phyloP scores from a whole-genome alignment of 2,888 invertebrate species.

The Platycnemis pennipes region DNA sequence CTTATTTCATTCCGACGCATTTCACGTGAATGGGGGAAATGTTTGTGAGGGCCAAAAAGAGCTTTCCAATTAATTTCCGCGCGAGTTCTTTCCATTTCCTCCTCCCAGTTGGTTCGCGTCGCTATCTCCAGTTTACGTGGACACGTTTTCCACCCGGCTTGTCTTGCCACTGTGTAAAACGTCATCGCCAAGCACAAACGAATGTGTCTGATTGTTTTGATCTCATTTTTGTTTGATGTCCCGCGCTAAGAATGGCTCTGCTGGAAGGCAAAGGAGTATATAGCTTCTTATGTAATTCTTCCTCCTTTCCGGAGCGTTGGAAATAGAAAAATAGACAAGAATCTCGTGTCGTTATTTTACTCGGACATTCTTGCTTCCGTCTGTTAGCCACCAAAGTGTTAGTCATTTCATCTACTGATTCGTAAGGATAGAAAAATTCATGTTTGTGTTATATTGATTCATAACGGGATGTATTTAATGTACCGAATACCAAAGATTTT shows the following conservation, averaged over 20 bases:
- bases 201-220: background rate
- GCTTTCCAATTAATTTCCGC: slow-evolving; percentile 28
- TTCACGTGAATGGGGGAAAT: background rate
- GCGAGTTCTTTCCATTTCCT: slow-evolving; percentile 18
- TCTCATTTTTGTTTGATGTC: background rate
- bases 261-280: background rate
- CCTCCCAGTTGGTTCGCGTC: background rate
- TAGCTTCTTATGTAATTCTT: too few species aligned
- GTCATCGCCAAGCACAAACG: background rate
- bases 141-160: background rate
- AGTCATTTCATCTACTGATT: too few species aligned
- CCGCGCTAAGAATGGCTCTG: background rate
- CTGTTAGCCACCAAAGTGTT: too few species aligned
- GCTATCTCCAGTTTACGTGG: background rate
- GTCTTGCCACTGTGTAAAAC: background rate
- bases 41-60: background rate
- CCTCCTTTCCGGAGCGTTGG: background rate
- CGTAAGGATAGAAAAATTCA: too few species aligned
- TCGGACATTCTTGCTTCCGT: background rate
- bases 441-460: too few species aligned
- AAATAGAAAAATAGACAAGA: background rate
- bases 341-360: background rate
- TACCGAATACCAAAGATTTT: too few species aligned
- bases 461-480: too few species aligned
- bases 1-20: slow-evolving; percentile 12